Percentiles rank a stretch among this genome's conserved stretches.
Evolutionary conservation across 35 echinoderm and acorn worm species (phyloP).

Genomic region (Apostichopus californicus): DNA sequence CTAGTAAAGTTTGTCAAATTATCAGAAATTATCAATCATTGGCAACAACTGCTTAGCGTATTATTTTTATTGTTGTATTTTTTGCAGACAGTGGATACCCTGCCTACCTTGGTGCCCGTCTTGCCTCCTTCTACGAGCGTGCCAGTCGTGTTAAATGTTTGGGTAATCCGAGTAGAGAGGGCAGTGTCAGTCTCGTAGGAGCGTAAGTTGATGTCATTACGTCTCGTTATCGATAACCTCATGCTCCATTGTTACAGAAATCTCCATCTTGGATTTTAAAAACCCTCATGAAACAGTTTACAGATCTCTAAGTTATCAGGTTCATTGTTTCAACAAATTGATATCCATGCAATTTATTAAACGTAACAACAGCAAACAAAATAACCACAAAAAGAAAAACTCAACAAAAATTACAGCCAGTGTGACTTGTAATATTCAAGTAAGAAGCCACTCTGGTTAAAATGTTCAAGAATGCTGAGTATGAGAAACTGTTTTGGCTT

Average conservation of each 20-base stretch:
- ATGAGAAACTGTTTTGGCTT: too few species aligned
- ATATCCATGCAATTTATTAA: not conserved
- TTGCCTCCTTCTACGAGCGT: constrained; percentile 93
- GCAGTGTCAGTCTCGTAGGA: constrained; percentile 98
- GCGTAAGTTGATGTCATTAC: constrained; percentile 63
- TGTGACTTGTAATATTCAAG: too few species aligned
- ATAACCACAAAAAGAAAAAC: too few species aligned
- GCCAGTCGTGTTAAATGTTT: constrained; percentile 92
- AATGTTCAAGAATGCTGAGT: too few species aligned
- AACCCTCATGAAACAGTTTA: not conserved
- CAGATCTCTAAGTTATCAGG: too few species aligned
- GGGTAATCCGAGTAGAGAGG: constrained; percentile 94
- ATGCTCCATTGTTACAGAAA: not conserved
- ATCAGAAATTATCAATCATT: too few species aligned
- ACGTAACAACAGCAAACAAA: too few species aligned
- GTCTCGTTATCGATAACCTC: not conserved
- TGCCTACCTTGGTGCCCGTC: constrained; percentile 85
- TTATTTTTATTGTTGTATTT: not conserved
- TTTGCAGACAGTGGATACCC: constrained; percentile 95
- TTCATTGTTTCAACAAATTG: not conserved
- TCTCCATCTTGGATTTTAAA: not conserved
- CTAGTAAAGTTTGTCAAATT: too few species aligned
- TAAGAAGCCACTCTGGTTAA: too few species aligned
- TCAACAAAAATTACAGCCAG: too few species aligned
- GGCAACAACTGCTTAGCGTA: too few species aligned